A percentile compares a stretch with the other conserved stretches of the same genome.
Conservation (phyloP, 2,888 invertebrate genomes). For the Capitulum mitella region DNA sequence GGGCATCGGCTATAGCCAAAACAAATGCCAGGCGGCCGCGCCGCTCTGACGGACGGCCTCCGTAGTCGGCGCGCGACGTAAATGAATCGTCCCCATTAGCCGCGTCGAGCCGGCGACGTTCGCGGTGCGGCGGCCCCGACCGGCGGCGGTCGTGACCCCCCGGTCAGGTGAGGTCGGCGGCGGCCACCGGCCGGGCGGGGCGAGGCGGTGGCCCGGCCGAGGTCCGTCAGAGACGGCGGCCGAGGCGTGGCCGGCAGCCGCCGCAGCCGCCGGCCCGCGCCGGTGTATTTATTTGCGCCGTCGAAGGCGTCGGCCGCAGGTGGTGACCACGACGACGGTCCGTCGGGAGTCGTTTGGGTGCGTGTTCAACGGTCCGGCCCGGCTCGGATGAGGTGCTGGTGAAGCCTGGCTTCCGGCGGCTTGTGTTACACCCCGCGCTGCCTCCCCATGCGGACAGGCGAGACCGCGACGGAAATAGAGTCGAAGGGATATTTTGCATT, state of each 20-base stretch:
- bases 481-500: too few species aligned
- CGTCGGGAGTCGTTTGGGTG: neutral
- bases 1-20: conserved; percentile 2
- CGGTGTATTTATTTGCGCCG: neutral
- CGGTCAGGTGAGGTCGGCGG: neutral
- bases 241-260: neutral
- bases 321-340: neutral
- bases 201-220: too few species aligned
- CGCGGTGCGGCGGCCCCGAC: neutral
- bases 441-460: too few species aligned
- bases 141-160: neutral
- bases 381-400: neutral
- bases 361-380: neutral
- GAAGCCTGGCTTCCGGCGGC: neutral
- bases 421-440: neutral
- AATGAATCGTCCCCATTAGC: neutral
- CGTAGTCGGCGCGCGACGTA: neutral
- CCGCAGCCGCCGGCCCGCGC: neutral
- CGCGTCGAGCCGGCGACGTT: neutral
- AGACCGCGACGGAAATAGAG: too few species aligned
- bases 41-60: neutral
- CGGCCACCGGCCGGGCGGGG: too few species aligned
- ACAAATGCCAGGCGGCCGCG: neutral
- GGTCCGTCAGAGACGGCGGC: neutral
- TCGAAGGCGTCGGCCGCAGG: neutral